Conservation (phyloP, 2,888 invertebrate species). For the Hyalella azteca region DNA sequence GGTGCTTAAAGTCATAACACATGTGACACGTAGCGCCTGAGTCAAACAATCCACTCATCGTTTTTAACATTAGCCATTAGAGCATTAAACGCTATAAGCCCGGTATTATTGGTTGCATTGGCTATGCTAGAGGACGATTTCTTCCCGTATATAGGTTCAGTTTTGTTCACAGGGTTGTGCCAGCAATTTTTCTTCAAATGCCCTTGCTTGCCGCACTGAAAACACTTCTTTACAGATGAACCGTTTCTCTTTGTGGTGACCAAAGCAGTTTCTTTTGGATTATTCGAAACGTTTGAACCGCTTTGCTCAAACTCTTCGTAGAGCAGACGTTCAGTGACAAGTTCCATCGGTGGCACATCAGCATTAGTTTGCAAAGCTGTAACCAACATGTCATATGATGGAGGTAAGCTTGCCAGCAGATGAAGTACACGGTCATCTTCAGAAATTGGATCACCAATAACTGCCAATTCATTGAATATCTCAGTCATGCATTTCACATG, state of each 20-base stretch:
- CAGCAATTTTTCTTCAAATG: background rate
- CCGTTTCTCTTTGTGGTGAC: background rate
- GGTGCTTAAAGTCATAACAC: background rate
- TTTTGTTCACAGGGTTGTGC: background rate
- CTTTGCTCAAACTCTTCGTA: background rate
- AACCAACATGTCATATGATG: background rate
- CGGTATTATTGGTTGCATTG: background rate
- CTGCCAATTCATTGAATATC: background rate
- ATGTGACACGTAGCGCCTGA: background rate
- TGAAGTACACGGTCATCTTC: background rate
- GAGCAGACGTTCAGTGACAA: background rate
- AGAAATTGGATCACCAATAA: background rate
- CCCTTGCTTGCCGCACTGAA: background rate
- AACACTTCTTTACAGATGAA: background rate
- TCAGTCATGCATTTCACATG: background rate
- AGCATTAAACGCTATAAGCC: background rate
- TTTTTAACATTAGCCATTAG: background rate
- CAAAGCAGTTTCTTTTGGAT: background rate
- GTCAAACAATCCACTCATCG: background rate
- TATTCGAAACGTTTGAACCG: background rate
- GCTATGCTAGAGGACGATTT: no score
- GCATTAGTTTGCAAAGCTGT: background rate
- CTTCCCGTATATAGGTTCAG: background rate
- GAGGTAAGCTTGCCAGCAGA: background rate
- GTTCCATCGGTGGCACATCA: background rate